Evolutionary conservation across 2,113 vertebrate genomes (phyloP).

Genomic region (Muntiacus reevesi): DNA sequence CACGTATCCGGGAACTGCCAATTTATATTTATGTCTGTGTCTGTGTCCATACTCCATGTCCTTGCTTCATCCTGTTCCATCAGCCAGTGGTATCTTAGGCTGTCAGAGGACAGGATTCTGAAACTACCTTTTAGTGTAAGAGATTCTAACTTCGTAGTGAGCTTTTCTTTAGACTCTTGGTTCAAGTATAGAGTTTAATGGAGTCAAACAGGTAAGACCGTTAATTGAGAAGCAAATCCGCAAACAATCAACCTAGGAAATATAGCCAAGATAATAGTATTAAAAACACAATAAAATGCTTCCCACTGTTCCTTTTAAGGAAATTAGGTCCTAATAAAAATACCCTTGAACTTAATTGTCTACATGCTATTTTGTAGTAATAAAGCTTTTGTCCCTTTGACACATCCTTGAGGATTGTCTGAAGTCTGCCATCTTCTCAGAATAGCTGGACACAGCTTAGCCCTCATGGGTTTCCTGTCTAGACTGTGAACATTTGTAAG

Average conservation of each 20-base stretch:
- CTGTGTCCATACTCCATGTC: rapidly evolving
- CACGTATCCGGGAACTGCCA: not conserved
- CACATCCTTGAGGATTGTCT: not conserved
- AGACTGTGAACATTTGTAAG: not conserved
- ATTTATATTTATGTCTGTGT: rapidly evolving
- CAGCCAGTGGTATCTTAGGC: not conserved
- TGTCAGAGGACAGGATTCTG: not conserved
- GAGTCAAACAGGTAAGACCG: not conserved
- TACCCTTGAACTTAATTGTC: not conserved
- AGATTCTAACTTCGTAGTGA: not conserved
- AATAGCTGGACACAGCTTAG: not conserved
- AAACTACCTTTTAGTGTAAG: not conserved
- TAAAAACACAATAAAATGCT: not conserved
- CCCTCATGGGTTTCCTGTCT: not conserved
- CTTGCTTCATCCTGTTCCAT: not conserved
- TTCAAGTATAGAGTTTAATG: not conserved
- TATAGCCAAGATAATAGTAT: not conserved
- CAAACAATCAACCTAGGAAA: not conserved
- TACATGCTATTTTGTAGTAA: not conserved
- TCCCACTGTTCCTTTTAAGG: not conserved
- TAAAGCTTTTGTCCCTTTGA: not conserved
- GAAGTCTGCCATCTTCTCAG: not conserved
- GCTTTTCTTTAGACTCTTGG: not conserved
- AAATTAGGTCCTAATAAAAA: not conserved
- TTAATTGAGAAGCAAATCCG: not conserved